Evolutionary conservation across 2,797 vertebrate genomes (phyloP).

Genomic region (Selene dorsalis): DNA sequence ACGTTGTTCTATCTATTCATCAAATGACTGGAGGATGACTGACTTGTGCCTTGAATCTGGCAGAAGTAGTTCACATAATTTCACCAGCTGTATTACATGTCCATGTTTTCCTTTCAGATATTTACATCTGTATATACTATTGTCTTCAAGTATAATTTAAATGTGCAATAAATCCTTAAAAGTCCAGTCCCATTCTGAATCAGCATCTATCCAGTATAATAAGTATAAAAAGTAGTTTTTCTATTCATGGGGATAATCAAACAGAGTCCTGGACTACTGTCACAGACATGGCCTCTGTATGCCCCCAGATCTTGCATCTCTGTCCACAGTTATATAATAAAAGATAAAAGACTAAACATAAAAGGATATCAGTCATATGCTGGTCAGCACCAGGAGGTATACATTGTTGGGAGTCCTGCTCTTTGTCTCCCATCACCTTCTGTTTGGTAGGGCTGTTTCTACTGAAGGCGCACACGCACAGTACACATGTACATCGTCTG

Average conservation of each 20-base stretch:
- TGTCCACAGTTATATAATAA: not conserved
- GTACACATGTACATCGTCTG: not conserved
- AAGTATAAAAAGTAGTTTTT: not conserved
- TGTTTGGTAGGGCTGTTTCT: not conserved
- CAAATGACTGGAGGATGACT: not conserved
- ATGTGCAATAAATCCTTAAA: not conserved
- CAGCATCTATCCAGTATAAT: not conserved
- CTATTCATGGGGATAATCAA: not conserved
- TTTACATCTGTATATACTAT: not conserved
- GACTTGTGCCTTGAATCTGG: not conserved
- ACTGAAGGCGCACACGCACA: not conserved
- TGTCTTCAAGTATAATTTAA: too few relatives aligned
- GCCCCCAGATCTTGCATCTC: not conserved
- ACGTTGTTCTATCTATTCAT: not conserved
- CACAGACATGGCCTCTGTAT: not conserved
- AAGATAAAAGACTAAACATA: not conserved
- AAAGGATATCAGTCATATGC: not conserved
- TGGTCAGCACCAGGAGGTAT: not conserved
- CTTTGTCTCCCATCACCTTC: conserved; percentile 14
- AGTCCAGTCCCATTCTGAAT: not conserved
- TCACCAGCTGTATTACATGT: not conserved
- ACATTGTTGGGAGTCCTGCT: not conserved
- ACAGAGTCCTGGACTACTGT: too few relatives aligned
- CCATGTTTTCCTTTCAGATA: not conserved
- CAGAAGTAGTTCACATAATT: not conserved